These are phyloP conservation scores for Pemphigus obesinymphae DNA, from an alignment of 1,140 invertebrate genomes.

Conservation along the genomic window DNA sequence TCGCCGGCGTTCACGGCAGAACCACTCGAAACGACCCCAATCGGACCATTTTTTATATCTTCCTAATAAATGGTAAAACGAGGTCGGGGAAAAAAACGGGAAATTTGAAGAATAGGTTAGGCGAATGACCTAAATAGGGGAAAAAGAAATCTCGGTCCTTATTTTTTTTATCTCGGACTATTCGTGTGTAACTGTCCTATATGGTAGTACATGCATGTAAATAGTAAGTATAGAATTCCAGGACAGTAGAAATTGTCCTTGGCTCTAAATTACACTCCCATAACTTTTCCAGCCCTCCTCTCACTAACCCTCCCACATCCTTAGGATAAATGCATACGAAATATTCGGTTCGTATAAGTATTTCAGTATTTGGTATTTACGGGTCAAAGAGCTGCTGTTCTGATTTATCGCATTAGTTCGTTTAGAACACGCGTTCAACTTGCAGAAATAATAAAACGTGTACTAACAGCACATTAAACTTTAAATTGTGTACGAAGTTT, in stretches of 20 bases:
- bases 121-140: neutral
- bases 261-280: slow-evolving; percentile 29
- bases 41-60: neutral
- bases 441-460: neutral
- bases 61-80: neutral
- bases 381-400: slow-evolving; percentile 15
- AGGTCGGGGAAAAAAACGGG: neutral
- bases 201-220: neutral
- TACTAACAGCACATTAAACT: neutral
- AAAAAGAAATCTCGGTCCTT: neutral
- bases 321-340: neutral
- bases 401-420: slow-evolving; percentile 31
- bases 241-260: slow-evolving; percentile 8
- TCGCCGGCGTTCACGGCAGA: neutral
- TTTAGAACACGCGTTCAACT: slow-evolving; percentile 10
- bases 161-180: slow-evolving; percentile 2
- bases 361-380: slow-evolving; percentile 25
- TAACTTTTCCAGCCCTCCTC: neutral
- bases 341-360: slow-evolving; percentile 29
- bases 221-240: slow-evolving; percentile 17
- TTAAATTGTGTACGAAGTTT: neutral
- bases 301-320: neutral
- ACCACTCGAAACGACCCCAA: neutral
- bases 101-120: neutral
- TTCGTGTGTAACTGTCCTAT: neutral